These are phyloP conservation scores for Drosophila fuyamai DNA, from an alignment of 1,140 invertebrate species.

Conservation along the genomic window DNA sequence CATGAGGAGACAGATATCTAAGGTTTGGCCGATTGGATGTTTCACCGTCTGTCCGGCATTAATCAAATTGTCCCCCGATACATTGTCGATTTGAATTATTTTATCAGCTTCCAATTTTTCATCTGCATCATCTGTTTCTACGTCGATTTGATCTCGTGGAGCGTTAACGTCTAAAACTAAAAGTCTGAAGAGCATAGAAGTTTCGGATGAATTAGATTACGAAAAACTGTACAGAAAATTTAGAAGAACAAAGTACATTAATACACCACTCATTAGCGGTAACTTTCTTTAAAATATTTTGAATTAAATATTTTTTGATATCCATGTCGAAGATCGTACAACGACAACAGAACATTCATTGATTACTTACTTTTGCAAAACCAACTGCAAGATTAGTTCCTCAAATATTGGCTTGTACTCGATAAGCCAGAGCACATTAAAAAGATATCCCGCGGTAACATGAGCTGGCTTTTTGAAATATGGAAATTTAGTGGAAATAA, in stretches of 20 bases:
- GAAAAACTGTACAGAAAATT: too few relatives aligned
- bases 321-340: too few relatives aligned
- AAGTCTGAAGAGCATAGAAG: conserved; percentile 85
- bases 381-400: conserved; percentile 87
- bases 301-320: too few relatives aligned
- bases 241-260: too few relatives aligned
- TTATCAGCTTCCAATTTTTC: conserved; percentile 60
- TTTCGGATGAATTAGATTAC: neutral
- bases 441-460: conserved; percentile 87
- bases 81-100: conserved; percentile 85
- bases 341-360: too few relatives aligned
- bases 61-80: neutral
- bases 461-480: conserved; percentile 87
- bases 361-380: conserved; percentile 88
- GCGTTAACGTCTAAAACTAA: conserved; percentile 89
- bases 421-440: conserved; percentile 88
- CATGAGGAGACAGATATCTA: conserved; percentile 89
- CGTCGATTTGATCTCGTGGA: conserved; percentile 86
- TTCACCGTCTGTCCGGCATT: conserved; percentile 56
- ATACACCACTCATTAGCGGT: too few relatives aligned
- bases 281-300: too few relatives aligned
- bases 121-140: conserved; percentile 84
- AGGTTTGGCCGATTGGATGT: conserved; percentile 86
- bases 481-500: conserved; percentile 86
- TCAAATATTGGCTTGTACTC: conserved; percentile 88